Evolutionary conservation across 2,113 vertebrate species (phyloP).

Genomic region (Vanacampus margaritifer): DNA sequence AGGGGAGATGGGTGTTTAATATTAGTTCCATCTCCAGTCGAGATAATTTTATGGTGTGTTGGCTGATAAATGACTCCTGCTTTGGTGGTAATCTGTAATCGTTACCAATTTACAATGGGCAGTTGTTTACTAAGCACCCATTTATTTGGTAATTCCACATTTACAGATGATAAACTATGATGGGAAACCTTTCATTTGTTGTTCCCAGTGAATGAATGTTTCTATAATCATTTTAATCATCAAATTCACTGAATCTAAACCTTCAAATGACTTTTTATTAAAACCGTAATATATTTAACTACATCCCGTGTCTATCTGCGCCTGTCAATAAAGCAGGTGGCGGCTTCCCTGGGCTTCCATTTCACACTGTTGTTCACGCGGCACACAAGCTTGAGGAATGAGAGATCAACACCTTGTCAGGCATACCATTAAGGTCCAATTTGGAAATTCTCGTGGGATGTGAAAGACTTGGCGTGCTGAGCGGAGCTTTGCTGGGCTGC

Average conservation of each 20-base stretch:
- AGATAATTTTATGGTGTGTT: not conserved
- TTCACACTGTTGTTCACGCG: conserved; percentile 28
- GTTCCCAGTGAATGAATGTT: conserved; percentile 8
- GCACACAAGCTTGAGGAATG: conserved; percentile 24
- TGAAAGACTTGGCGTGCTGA: conserved; percentile 43
- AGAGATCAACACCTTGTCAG: conserved; percentile 57
- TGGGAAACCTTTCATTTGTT: conserved; percentile 7
- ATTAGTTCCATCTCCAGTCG: not conserved
- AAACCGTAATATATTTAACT: conserved; percentile 24
- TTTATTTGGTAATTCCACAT: conserved; percentile 30
- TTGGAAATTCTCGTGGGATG: conserved; percentile 31
- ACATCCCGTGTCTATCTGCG: conserved; percentile 3
- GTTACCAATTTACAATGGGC: conserved; percentile 55
- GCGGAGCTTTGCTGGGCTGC: conserved; percentile 24
- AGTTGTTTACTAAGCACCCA: conserved; percentile 43
- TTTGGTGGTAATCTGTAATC: conserved; percentile 49
- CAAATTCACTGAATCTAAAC: conserved; percentile 11
- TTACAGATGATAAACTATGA: conserved; percentile 40
- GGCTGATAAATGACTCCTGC: conserved; percentile 46
- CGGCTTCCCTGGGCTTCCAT: conserved; percentile 7
- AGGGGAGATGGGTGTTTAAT: not conserved
- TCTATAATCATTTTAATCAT: conserved; percentile 26
- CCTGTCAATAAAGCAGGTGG: conserved; percentile 20
- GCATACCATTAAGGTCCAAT: conserved; percentile 26
- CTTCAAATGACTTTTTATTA: conserved; percentile 13